Percentiles rank a stretch among this genome's conserved stretches.
Conservation (phyloP, 2,113 vertebrate genomes). For the Anser brachyrhynchus region DNA sequence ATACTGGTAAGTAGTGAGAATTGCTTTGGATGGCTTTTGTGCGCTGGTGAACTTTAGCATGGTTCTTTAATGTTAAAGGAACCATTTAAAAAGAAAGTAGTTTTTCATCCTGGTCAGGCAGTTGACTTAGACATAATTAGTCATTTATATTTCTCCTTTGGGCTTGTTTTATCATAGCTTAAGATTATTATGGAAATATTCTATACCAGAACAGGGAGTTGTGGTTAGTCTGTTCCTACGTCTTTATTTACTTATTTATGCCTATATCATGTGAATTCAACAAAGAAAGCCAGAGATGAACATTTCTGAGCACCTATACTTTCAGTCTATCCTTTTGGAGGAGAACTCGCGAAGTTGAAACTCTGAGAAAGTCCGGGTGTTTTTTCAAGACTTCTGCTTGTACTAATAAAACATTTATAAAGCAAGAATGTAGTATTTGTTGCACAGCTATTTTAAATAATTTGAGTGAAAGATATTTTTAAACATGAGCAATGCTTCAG, state of each 20-base stretch:
- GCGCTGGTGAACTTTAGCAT: neutral
- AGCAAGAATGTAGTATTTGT: neutral
- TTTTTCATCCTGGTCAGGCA: neutral
- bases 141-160: neutral
- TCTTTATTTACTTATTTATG: neutral
- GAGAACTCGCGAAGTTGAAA: neutral
- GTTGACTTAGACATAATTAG: neutral
- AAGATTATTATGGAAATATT: neutral
- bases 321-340: neutral
- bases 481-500: neutral
- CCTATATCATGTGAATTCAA: neutral
- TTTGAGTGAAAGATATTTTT: neutral
- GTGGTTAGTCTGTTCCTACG: neutral
- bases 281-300: neutral
- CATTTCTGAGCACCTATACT: neutral
- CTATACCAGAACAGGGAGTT: neutral
- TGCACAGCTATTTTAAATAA: neutral
- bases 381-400: neutral
- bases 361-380: neutral
- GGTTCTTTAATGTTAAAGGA: neutral
- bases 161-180: neutral
- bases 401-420: neutral
- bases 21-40: neutral
- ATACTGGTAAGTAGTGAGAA: conserved; percentile 84
- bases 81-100: neutral